Conservation (phyloP, 1,140 invertebrate genomes). For the Zaprionus lachaisei region DNA sequence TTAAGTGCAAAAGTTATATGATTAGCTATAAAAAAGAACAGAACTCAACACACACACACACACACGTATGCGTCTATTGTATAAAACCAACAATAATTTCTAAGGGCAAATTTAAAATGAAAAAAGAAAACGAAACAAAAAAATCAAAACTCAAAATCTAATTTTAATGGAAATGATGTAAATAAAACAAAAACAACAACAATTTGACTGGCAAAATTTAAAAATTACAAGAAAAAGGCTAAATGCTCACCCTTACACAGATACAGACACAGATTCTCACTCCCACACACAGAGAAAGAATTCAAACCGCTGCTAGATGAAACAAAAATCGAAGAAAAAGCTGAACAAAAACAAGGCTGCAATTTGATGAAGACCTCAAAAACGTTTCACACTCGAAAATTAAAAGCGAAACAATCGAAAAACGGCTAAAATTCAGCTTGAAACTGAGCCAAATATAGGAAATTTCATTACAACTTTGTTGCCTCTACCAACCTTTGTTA, state of each 20-base stretch:
- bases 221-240: constrained; percentile 16
- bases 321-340: not conserved
- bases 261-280: constrained; percentile 26
- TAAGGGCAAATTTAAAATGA: constrained; percentile 21
- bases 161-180: constrained; percentile 61
- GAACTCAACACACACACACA: constrained; percentile 50
- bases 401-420: not conserved
- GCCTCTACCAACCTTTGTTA: not conserved
- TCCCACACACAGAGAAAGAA: not conserved
- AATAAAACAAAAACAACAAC: constrained; percentile 42
- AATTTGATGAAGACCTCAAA: not conserved
- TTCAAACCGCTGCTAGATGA: not conserved
- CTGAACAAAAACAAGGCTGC: not conserved
- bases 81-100: constrained; percentile 32
- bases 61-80: constrained; percentile 21
- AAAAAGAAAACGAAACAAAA: constrained; percentile 22
- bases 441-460: not conserved
- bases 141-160: constrained; percentile 47
- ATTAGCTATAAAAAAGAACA: constrained; percentile 59
- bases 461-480: not conserved
- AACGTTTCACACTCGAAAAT: not conserved
- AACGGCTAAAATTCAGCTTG: not conserved
- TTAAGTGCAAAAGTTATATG: constrained; percentile 80
- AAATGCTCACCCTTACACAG: constrained; percentile 13
- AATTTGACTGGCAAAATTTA: constrained; percentile 44